These are phyloP conservation scores for Bergia puertoricense DNA, from an alignment of 92 coral and sea anemone genomes.

Conservation along the genomic window DNA sequence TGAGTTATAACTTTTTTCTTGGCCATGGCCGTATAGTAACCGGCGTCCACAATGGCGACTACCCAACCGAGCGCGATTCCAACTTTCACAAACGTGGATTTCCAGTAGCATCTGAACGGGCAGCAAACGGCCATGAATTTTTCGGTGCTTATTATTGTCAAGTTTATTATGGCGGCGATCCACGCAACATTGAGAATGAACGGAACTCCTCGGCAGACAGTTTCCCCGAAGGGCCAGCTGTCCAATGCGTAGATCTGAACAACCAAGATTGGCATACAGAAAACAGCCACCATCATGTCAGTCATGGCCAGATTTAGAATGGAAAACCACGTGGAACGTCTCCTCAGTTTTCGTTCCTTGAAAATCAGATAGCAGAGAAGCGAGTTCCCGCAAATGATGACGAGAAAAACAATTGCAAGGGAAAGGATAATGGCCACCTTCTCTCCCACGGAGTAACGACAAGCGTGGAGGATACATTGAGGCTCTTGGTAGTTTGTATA, in stretches of 20 bases:
- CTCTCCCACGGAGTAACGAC: slow-evolving; percentile 31
- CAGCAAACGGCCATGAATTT: slow-evolving; percentile 33
- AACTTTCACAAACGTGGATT: slow-evolving; percentile 24
- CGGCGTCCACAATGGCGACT: neutral
- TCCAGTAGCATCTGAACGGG: slow-evolving; percentile 27
- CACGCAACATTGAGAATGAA: slow-evolving; percentile 32
- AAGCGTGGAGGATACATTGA: slow-evolving; percentile 7
- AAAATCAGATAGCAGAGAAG: slow-evolving; percentile 34
- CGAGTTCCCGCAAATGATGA: slow-evolving; percentile 23
- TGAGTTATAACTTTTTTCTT: neutral
- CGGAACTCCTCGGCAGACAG: slow-evolving; percentile 13
- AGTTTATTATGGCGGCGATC: slow-evolving; percentile 25
- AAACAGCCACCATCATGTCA: slow-evolving; percentile 27
- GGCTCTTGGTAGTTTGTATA: neutral
- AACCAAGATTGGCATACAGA: slow-evolving; percentile 40
- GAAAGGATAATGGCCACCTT: slow-evolving; percentile 28
- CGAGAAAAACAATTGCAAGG: neutral
- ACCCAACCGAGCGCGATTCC: slow-evolving; percentile 28
- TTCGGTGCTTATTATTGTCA: slow-evolving; percentile 27
- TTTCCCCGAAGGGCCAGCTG: slow-evolving; percentile 22
- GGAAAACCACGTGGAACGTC: slow-evolving; percentile 39
- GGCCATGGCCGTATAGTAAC: slow-evolving; percentile 10
- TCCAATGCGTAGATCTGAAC: slow-evolving; percentile 15
- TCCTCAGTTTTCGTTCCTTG: slow-evolving; percentile 21
- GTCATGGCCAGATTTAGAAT: slow-evolving; percentile 32